Evolutionary conservation across 2,113 vertebrate genomes (phyloP).

Genomic region (Ammodramus savannarum): DNA sequence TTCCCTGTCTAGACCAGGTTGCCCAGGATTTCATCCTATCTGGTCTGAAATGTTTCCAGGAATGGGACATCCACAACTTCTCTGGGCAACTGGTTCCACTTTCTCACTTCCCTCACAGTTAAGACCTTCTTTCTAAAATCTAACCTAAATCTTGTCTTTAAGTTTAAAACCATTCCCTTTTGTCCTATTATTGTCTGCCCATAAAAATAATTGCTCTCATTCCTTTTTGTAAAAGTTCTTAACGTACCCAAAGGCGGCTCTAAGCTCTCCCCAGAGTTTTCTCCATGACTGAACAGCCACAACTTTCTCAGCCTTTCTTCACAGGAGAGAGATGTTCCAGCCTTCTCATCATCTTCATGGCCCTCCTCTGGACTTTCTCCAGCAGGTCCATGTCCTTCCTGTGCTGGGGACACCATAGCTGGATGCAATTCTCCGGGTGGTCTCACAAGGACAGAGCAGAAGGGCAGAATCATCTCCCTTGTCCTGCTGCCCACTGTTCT

Average conservation of each 20-base stretch:
- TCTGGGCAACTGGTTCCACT: background rate
- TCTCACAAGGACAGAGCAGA: background rate
- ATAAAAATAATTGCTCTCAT: background rate
- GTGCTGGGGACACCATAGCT: background rate
- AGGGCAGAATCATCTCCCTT: background rate
- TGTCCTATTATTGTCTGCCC: background rate
- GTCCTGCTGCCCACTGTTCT: accelerated
- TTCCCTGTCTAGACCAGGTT: background rate
- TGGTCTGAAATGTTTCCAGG: background rate
- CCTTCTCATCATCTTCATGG: background rate
- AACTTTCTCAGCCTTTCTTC: background rate
- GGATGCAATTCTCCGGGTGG: background rate
- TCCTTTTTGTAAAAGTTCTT: background rate
- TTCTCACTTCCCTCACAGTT: too few relatives aligned
- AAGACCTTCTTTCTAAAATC: background rate
- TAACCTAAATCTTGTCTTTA: background rate
- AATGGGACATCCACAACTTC: background rate
- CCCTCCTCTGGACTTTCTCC: background rate
- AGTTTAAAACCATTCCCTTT: background rate
- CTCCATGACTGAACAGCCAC: background rate
- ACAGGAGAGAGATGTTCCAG: background rate
- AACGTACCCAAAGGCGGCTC: background rate
- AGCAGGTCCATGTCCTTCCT: background rate
- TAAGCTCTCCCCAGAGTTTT: background rate
- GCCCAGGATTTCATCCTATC: background rate